A percentile compares a stretch with the other conserved stretches of the same genome.
Conservation (phyloP, 1,140 invertebrate genomes). For the Belonocnema kinseyi region DNA sequence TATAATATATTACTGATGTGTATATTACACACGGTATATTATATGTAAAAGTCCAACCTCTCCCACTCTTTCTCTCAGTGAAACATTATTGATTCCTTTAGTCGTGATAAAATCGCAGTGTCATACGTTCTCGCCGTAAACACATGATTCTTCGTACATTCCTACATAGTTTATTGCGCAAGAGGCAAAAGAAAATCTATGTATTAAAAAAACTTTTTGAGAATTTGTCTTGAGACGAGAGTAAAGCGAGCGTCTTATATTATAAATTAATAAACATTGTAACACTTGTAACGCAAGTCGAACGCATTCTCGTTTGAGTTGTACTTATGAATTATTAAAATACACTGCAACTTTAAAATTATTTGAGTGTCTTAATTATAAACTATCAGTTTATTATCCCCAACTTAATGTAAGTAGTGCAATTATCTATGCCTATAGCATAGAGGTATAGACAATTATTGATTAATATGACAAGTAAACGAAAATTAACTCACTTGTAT, state of each 20-base stretch:
- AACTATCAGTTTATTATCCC: not conserved
- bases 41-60: not conserved
- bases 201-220: conserved; percentile 22
- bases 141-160: too few species aligned
- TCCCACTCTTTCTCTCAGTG: conserved; percentile 15
- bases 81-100: not conserved
- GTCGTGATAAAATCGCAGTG: too few species aligned
- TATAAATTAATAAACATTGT: conserved; percentile 30
- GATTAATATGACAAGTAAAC: too few species aligned
- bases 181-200: not conserved
- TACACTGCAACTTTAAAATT: conserved; percentile 17
- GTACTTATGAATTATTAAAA: conserved; percentile 20
- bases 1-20: conserved; percentile 21
- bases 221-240: conserved; percentile 13
- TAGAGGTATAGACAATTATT: too few species aligned
- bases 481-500: too few species aligned
- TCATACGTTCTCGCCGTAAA: too few species aligned
- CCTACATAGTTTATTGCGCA: not conserved
- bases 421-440: too few species aligned
- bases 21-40: conserved; percentile 13
- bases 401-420: not conserved
- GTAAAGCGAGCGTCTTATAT: conserved; percentile 24
- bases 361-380: not conserved
- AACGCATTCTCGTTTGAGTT: conserved; percentile 5
- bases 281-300: conserved; percentile 17